Conservation (phyloP, 1,140 invertebrate species). For the Brachionus plicatilis region DNA sequence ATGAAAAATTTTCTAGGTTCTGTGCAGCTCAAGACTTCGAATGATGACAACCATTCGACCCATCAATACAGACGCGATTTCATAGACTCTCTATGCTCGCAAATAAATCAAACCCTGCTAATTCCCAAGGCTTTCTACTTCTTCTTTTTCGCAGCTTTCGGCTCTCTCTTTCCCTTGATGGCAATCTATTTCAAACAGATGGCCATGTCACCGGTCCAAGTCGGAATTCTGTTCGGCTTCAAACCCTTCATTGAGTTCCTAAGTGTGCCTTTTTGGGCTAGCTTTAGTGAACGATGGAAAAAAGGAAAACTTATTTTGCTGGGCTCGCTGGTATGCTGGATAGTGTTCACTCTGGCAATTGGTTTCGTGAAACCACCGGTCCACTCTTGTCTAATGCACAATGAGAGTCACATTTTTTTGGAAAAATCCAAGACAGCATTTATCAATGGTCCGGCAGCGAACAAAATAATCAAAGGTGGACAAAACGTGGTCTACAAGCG, state of each 20-base stretch:
- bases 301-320: constrained; percentile 69
- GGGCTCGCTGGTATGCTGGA: constrained; percentile 86
- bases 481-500: background rate
- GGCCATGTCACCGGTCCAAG: constrained; percentile 92
- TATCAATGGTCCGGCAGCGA: background rate
- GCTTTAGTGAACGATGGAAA: constrained; percentile 69
- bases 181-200: constrained; percentile 97
- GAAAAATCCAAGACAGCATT: constrained; percentile 42
- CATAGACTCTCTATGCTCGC: constrained; percentile 24
- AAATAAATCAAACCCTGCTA: constrained; percentile 72
- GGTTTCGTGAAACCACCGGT: constrained; percentile 89
- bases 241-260: constrained; percentile 94
- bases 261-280: constrained; percentile 95
- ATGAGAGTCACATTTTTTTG: constrained; percentile 63
- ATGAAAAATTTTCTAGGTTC: background rate
- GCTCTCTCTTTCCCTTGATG: constrained; percentile 92
- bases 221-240: constrained; percentile 68
- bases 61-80: background rate
- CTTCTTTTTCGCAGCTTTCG: constrained; percentile 98
- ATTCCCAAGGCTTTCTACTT: constrained; percentile 96
- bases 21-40: background rate
- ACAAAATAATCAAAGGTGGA: constrained; percentile 11
- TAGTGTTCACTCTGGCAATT: constrained; percentile 87
- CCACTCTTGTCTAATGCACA: constrained; percentile 72
- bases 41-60: background rate